These are phyloP conservation scores for Onychomys torridus DNA, from an alignment of 2,797 vertebrate genomes.

Conservation along the genomic window DNA sequence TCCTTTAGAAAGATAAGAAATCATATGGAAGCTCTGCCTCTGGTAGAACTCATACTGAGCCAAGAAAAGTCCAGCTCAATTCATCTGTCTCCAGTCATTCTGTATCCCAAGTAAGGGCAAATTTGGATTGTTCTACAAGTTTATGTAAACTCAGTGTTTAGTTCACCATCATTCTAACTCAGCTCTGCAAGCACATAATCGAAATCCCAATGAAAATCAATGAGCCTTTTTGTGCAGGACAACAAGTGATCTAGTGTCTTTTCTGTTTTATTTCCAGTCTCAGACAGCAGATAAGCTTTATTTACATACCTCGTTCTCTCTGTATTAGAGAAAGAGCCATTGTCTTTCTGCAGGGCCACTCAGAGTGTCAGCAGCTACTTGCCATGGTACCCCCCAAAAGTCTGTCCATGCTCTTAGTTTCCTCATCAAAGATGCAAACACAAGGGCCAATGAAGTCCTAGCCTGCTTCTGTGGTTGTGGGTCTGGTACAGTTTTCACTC, in stretches of 20 bases:
- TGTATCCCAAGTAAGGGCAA: no score
- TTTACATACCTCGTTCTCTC: not conserved
- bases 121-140: no score
- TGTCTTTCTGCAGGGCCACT: not conserved
- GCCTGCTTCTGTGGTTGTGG: not conserved
- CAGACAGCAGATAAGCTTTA: no score
- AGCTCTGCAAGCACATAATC: not conserved
- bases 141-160: not conserved
- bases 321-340: no score
- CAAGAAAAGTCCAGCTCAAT: no score
- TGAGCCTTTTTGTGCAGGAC: not conserved
- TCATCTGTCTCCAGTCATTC: no score
- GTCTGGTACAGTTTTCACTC: no score
- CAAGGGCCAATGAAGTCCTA: not conserved
- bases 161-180: not conserved
- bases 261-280: no score
- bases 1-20: no score
- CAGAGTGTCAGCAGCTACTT: not conserved
- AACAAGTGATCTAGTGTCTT: no score
- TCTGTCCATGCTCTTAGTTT: not conserved
- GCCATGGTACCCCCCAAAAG: not conserved
- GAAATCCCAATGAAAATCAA: not conserved
- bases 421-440: not conserved
- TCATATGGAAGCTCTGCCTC: no score
- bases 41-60: no score